These are phyloP conservation scores for Tolmerus cingulatus DNA, from an alignment of 2,888 invertebrate genomes.

Conservation along the genomic window DNA sequence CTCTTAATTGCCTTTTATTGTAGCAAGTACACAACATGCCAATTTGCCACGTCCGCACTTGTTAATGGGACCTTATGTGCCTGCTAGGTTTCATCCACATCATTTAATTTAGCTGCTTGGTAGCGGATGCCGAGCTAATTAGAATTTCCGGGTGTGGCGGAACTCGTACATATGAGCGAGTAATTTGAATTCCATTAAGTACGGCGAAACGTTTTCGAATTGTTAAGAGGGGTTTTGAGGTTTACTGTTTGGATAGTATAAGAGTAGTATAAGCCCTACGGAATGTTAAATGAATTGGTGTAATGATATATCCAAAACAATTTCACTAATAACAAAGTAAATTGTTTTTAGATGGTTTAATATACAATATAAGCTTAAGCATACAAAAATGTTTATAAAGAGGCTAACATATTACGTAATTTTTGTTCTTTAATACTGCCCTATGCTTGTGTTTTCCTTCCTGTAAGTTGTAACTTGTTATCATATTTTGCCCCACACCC, in stretches of 20 bases:
- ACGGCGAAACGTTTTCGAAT: neutral
- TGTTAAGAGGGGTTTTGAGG: neutral
- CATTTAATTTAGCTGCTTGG: neutral
- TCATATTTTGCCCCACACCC: no score
- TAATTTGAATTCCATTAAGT: neutral
- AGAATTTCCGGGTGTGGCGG: neutral
- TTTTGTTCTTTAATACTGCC: no score
- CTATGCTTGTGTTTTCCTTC: no score
- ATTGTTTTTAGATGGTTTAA: neutral
- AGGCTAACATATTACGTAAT: neutral
- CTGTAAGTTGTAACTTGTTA: no score
- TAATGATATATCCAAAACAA: neutral
- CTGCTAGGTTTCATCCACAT: neutral
- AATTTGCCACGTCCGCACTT: conserved; percentile 3
- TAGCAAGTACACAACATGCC: conserved; percentile 12
- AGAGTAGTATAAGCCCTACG: neutral
- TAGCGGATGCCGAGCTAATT: neutral
- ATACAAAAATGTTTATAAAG: neutral
- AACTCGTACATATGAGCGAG: neutral
- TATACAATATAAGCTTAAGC: neutral
- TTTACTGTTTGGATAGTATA: neutral
- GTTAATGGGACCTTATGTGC: neutral
- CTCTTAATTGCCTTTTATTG: conserved; percentile 18
- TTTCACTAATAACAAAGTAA: neutral
- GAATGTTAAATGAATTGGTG: neutral